Base-by-base conservation (phyloP, 2,797 vertebrate species). In the Neoniphon sammara region DNA sequence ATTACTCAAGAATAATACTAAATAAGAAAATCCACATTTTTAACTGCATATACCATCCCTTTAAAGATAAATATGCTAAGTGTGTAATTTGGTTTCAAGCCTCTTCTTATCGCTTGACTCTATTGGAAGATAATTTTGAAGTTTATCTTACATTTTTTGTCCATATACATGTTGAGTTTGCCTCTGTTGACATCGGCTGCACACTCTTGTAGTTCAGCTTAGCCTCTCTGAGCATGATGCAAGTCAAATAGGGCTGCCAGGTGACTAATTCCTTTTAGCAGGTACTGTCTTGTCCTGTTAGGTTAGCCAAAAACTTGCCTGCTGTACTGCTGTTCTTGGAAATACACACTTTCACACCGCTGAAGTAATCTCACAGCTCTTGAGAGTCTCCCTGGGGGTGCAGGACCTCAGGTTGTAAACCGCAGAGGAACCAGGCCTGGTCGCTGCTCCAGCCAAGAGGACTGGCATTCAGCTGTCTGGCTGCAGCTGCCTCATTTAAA, bases 401-500 rank as follows among this genome's bases (percentile, higher is more conserved):
- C 55, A 20, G 56, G 59, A 61, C n/a, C 21, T 39, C 10, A 58
- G 12, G 63, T 11, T 63, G 39, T 30, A 54, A 53, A 63, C 49
- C 57, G 30, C 36, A 60, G 59, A 34, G 31, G 46, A 47, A 52
- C 2, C 44, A 1, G 63, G 61, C 70, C 76, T 42, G 70, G 62
- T 55, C 77, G 58, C 66, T 21, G 76, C 25, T 36, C 15, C 25
- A n/a, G 58, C 58, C 58, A 42, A 60, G 20, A 14, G 11, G n/a
- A 60, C 58, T 42, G 34, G 58, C 55, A 15, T 52, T 75, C 76
- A 62, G 69, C 56, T 60, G 65, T 36, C n/a, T 15, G 58, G 58
- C 58, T 72, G 73, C 72, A 78, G 80, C 80, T 71, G 80, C 84
- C 62, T 80, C n/a, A 15, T 66, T 64, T 70, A 47, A 57, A 56